phyloP scores from a whole-genome alignment of 2,888 invertebrate species.

The Mesoligia furuncula region DNA sequence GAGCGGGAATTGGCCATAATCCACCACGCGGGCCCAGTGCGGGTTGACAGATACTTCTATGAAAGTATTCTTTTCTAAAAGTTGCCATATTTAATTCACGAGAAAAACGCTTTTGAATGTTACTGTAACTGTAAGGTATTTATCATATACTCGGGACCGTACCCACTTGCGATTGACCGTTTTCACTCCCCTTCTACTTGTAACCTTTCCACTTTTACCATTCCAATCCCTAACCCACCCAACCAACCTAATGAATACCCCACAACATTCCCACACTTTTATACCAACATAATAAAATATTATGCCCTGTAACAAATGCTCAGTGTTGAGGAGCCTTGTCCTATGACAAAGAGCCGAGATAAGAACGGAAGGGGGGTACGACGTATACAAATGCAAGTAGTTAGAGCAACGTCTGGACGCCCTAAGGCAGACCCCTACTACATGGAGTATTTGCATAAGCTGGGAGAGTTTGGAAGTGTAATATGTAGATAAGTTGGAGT shows the following conservation, averaged over 20 bases:
- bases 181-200: background rate
- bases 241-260: slow-evolving; percentile 24
- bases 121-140: background rate
- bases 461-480: slow-evolving; percentile 3
- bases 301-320: slow-evolving; percentile 45
- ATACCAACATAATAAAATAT: slow-evolving; percentile 41
- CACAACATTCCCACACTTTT: slow-evolving; percentile 24
- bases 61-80: background rate
- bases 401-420: slow-evolving; percentile 55
- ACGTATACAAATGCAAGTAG: slow-evolving; percentile 64
- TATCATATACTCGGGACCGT: background rate
- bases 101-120: background rate
- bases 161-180: background rate
- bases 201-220: background rate
- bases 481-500: background rate
- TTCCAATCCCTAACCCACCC: background rate
- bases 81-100: background rate
- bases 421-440: slow-evolving; percentile 51
- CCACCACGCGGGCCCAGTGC: too few species aligned
- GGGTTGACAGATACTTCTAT: too few species aligned
- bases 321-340: slow-evolving; percentile 45
- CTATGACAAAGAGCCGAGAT: slow-evolving; percentile 63
- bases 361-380: slow-evolving; percentile 48
- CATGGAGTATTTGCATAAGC: slow-evolving; percentile 26
- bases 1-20: too few species aligned